A percentile compares a stretch with the other conserved stretches of the same genome.
Evolutionary conservation across 1,140 invertebrate genomes (phyloP).

Genomic region (Araneus ventricosus): DNA sequence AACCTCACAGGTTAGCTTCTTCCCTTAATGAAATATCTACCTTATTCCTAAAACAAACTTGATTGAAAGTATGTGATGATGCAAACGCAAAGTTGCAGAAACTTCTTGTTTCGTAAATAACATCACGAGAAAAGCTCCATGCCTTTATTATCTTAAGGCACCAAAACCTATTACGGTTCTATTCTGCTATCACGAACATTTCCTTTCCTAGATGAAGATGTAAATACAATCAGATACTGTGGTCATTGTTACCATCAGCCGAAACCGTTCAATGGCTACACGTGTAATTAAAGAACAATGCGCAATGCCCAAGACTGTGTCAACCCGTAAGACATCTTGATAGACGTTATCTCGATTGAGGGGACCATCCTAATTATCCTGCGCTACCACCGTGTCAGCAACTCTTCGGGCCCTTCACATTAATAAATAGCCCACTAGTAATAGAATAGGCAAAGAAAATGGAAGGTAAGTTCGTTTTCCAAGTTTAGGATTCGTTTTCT

Average conservation of each 20-base stretch:
- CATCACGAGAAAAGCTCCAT: background rate
- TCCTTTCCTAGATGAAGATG: slow-evolving; percentile 29
- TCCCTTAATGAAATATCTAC: background rate
- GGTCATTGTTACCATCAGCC: slow-evolving; percentile 27
- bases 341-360: slow-evolving; percentile 35
- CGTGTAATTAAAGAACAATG: slow-evolving; percentile 53
- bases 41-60: background rate
- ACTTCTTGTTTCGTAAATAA: background rate
- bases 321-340: slow-evolving; percentile 38
- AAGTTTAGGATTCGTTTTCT: background rate
- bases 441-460: slow-evolving; percentile 24
- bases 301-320: background rate
- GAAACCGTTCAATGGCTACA: background rate
- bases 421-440: slow-evolving; percentile 31
- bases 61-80: background rate
- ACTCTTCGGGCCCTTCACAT: slow-evolving; percentile 2
- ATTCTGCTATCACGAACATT: slow-evolving; percentile 3
- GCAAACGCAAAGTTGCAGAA: background rate
- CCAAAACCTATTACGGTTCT: background rate
- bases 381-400: background rate
- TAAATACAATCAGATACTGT: slow-evolving; percentile 24
- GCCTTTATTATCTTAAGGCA: background rate
- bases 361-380: slow-evolving; percentile 1
- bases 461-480: background rate
- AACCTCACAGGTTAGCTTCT: no score